Conservation (phyloP, 1,140 invertebrate genomes). For the Drosophila subobscura region DNA sequence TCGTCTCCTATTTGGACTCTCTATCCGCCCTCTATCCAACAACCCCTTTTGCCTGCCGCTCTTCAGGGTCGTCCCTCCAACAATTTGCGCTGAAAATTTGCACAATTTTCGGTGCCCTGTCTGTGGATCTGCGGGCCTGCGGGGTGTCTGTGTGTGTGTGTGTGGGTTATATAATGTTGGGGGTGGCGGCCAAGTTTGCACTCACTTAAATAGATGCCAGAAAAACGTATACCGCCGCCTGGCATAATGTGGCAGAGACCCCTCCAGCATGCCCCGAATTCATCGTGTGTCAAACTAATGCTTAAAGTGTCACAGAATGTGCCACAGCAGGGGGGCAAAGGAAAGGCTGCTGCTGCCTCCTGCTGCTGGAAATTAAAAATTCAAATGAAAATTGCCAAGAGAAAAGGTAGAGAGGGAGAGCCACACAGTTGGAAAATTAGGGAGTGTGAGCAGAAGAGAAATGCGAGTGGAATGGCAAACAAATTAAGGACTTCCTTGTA, state of each 20-base stretch:
- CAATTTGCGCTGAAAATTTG: constrained; percentile 75
- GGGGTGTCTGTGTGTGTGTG: constrained; percentile 12
- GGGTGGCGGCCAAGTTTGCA: constrained; percentile 47
- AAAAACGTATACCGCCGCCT: constrained; percentile 47
- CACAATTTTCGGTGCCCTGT: constrained; percentile 61
- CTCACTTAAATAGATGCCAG: constrained; percentile 78
- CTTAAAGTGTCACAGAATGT: constrained; percentile 68
- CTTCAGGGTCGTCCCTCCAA: constrained; percentile 45
- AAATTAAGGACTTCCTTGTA: constrained; percentile 74
- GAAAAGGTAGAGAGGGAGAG: not conserved
- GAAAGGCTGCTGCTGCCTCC: not conserved
- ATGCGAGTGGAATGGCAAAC: constrained; percentile 25
- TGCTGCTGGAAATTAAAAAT: constrained; percentile 65
- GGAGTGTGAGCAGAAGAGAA: not conserved
- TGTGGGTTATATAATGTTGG: constrained; percentile 56
- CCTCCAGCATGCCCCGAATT: not conserved
- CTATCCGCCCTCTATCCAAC: constrained; percentile 5
- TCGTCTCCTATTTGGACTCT: no score
- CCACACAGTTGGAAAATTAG: no score
- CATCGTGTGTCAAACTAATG: constrained; percentile 70
- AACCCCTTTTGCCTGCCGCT: constrained; percentile 18
- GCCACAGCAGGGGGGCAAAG: constrained; percentile 17
- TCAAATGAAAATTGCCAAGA: constrained; percentile 73
- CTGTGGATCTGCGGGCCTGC: constrained; percentile 10
- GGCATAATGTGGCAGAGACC: constrained; percentile 39